These are phyloP conservation scores for Plestiodon gilberti DNA, from an alignment of 2,113 vertebrate genomes.

Conservation along the genomic window DNA sequence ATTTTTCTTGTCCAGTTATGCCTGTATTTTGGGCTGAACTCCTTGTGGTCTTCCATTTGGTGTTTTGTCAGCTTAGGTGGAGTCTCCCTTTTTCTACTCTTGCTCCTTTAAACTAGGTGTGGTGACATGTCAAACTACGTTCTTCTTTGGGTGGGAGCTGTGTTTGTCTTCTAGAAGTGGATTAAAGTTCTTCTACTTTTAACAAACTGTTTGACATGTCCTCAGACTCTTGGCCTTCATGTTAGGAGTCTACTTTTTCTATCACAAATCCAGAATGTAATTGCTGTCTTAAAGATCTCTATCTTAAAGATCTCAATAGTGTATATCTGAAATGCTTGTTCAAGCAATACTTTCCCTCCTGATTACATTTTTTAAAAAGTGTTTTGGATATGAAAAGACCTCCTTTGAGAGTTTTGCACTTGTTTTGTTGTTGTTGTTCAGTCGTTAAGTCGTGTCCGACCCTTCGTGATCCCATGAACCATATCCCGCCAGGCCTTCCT, in stretches of 20 bases:
- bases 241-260: background rate
- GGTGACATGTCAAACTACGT: constrained; percentile 3
- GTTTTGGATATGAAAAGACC: background rate
- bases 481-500: too few species aligned
- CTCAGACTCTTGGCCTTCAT: background rate
- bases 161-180: background rate
- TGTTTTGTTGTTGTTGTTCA: too few species aligned
- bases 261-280: background rate
- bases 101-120: background rate
- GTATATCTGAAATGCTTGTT: background rate
- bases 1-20: background rate
- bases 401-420: too few species aligned
- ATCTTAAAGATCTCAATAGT: background rate
- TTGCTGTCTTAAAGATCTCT: background rate
- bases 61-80: background rate
- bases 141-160: background rate
- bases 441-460: too few species aligned
- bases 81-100: background rate
- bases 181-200: background rate
- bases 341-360: background rate
- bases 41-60: background rate
- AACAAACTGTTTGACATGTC: background rate
- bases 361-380: background rate
- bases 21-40: background rate
- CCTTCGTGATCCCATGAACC: too few species aligned